Evolutionary conservation across 2,113 vertebrate genomes (phyloP).

Genomic region (Diphyllodes magnificus): DNA sequence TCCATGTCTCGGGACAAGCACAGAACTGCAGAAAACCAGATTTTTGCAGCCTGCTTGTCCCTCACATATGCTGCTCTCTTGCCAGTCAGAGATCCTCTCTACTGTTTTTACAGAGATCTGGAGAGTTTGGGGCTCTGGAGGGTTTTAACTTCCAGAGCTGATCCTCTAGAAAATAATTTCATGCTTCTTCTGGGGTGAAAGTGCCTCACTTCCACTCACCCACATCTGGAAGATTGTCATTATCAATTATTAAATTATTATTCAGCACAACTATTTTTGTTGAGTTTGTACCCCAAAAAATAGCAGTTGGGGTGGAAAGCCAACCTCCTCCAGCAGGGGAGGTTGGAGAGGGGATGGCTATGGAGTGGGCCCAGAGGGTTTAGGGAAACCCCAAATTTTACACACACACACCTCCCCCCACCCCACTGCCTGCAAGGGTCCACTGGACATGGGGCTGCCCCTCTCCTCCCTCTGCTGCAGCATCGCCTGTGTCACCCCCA

Average conservation of each 20-base stretch:
- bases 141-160: background rate
- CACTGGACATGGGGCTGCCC: background rate
- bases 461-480: background rate
- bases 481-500: background rate
- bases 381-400: background rate
- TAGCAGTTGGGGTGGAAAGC: background rate
- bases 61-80: background rate
- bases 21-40: background rate
- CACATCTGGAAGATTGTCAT: background rate
- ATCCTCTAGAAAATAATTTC: background rate
- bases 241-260: background rate
- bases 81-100: background rate
- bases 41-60: background rate
- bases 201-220: background rate
- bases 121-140: background rate
- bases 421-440: fast-evolving
- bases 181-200: background rate
- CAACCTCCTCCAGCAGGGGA: background rate
- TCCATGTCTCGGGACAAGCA: background rate
- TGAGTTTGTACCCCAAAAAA: background rate
- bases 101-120: background rate
- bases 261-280: background rate
- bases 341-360: background rate
- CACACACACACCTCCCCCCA: background rate
- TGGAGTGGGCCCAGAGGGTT: background rate